These are phyloP conservation scores for Dinocampus coccinellae DNA, from an alignment of 2,888 invertebrate genomes.

Conservation along the genomic window DNA sequence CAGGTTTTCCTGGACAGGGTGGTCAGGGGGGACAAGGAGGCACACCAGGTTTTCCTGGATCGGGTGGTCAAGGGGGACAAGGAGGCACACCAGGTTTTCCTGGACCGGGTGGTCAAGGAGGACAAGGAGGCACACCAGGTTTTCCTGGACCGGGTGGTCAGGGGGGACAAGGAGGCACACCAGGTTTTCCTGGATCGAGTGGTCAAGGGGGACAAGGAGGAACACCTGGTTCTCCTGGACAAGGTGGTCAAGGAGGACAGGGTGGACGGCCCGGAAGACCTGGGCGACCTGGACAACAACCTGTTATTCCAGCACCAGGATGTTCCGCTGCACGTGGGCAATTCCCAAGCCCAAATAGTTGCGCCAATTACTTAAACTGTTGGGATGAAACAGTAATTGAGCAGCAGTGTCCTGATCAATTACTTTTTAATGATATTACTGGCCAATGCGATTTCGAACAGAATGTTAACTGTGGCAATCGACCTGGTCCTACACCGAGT, in stretches of 20 bases:
- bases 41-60: not conserved
- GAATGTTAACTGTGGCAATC: slow-evolving; percentile 75
- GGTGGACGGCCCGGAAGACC: not conserved
- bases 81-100: not conserved
- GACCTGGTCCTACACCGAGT: slow-evolving; percentile 67
- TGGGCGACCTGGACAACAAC: slow-evolving; percentile 29
- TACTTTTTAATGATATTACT: slow-evolving; percentile 74
- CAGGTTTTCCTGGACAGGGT: slow-evolving; percentile 27
- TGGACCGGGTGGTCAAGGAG: not conserved
- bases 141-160: not conserved
- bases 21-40: not conserved
- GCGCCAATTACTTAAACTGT: slow-evolving; percentile 78
- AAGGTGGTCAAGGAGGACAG: slow-evolving; percentile 38
- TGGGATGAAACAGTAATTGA: slow-evolving; percentile 80
- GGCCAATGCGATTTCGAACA: slow-evolving; percentile 76
- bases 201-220: slow-evolving; percentile 31
- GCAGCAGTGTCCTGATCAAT: slow-evolving; percentile 75
- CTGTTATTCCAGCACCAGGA: slow-evolving; percentile 45
- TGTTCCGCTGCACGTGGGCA: slow-evolving; percentile 72
- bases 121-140: slow-evolving; percentile 24
- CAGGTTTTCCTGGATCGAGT: slow-evolving; percentile 12
- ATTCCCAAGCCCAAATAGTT: slow-evolving; percentile 74
- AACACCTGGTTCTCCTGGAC: no score
- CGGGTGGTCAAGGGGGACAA: not conserved
- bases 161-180: not conserved